These are phyloP conservation scores for Galaxea fascicularis DNA, from an alignment of 92 coral and sea anemone genomes.

Conservation along the genomic window DNA sequence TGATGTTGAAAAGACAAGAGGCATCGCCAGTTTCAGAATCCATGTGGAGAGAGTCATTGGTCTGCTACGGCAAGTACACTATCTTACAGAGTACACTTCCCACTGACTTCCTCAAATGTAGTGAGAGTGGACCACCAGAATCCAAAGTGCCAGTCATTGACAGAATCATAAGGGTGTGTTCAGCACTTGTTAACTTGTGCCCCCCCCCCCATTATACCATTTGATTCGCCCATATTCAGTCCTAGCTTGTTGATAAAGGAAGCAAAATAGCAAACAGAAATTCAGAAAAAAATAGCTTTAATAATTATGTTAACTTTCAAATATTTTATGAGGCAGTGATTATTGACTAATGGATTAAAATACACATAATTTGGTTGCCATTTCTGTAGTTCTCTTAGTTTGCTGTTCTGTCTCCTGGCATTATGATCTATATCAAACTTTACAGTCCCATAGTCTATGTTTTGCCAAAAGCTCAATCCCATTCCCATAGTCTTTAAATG, in stretches of 20 bases:
- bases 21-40: slow-evolving; percentile 54
- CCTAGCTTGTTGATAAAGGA: slow-evolving; percentile 28
- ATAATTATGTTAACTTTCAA: slow-evolving; percentile 33
- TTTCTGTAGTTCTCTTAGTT: too few species aligned
- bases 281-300: slow-evolving; percentile 28
- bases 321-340: slow-evolving; percentile 27
- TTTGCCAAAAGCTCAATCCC: slow-evolving; percentile 2
- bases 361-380: too few species aligned
- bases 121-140: slow-evolving; percentile 48
- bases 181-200: slow-evolving; percentile 69
- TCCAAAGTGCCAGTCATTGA: slow-evolving; percentile 58
- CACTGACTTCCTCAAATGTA: slow-evolving; percentile 51
- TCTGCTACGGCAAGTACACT: slow-evolving; percentile 52
- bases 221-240: slow-evolving; percentile 41
- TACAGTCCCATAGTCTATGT: slow-evolving; percentile 20
- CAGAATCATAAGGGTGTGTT: slow-evolving; percentile 66
- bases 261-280: slow-evolving; percentile 42
- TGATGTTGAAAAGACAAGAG: slow-evolving; percentile 57
- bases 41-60: slow-evolving; percentile 71
- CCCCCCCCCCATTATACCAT: slow-evolving; percentile 69
- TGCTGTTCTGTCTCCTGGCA: slow-evolving; percentile 19
- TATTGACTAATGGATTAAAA: too few species aligned
- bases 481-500: slow-evolving; percentile 8
- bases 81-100: slow-evolving; percentile 57
- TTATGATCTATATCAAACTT: slow-evolving; percentile 24